Evolutionary conservation across 37 sponge, comb jelly and placozoan genomes (phyloP), one percentile per base, ranked within the genome.

Genomic region (Chondrilla cf. caribensis): DNA sequence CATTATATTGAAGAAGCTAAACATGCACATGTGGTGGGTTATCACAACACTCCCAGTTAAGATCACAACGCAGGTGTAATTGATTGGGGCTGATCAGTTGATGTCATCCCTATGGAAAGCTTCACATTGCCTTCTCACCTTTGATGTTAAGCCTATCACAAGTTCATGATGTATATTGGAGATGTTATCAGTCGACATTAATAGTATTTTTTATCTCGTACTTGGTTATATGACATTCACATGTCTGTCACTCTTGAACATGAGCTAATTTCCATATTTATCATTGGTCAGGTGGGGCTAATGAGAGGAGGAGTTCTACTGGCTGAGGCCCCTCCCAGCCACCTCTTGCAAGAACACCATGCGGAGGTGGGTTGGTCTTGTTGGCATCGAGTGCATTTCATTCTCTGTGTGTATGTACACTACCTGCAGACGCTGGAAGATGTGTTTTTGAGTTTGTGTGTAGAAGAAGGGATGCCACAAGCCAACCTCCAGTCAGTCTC

Each of bases 1-100:
- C 95, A 94, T 67, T 94, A 94, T 82, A 94, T 94, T 79, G 95
- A 94, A 47, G 95, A 94, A 40, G 95, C 95, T 24, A 31, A 87
- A 32, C 91, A 91, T 66, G 95, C 95, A 18, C 79, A 90, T 38
- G 44, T 78, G 75, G 95, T 94, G 41, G 62, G 90, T 65, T 60
- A 35, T 44, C 11, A 11, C 51, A n/a, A n/a, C n/a, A n/a, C n/a
- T n/a, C n/a, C n/a, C n/a, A n/a, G n/a, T n/a, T n/a, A n/a, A n/a
- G n/a, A n/a, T n/a, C n/a, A n/a, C n/a, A n/a, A n/a, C n/a, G n/a
- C n/a, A n/a, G n/a, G n/a, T n/a, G n/a, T n/a, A n/a, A n/a, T n/a
- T n/a, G n/a, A n/a, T n/a, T n/a, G n/a, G n/a, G n/a, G n/a, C n/a
- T n/a, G n/a, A n/a, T n/a, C n/a, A n/a, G n/a, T n/a, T n/a, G n/a